Evolutionary conservation across 2,888 invertebrate species (phyloP), one percentile per base, ranked within the genome.

Genomic region (Pantelozetes paolii): DNA sequence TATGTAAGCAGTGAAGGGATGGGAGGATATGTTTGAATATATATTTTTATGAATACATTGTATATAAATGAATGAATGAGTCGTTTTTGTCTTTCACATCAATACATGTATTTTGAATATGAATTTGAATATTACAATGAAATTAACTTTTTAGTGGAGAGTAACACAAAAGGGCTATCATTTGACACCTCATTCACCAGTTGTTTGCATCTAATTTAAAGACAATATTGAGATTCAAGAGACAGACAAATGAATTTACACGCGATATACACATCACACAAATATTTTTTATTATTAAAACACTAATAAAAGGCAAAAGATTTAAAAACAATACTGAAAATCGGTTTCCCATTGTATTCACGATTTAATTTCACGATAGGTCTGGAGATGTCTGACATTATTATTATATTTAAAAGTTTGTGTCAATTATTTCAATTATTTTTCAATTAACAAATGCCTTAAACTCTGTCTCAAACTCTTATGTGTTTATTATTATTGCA

Each of bases 261-360:
- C 67, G 67, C 67, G 32, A 67, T 67, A 67, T 23, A 67, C 36
- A 67, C 67, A 67, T 67, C 67, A 67, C 67, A 67, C 59, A 59
- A 54, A 54, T 54, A 54, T 54, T 54, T 23, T 54, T 54, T 23
- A 54, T 23, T 26, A 54, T 54, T 36, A 8, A 36, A 8, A 36
- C 36, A 36, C 3, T 54, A 54, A 54, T 54, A 11, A 54, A 54
- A 54, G 26, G 23, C 54, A 54, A 23, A 54, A 54, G 54, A 54
- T 20, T 54, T 54, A 54, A 20, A 54, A 54, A 54, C 15, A 18
- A 45, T 11, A 45, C 36, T 11, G 6, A 54, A 23, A 54, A 20
- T 54, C 8, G 26, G 6, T 54, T 36, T 36, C 36, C 36, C 11
- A 54, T 54, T 54, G 54, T 54, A 23, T 54, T 26, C 54, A 18